phyloP scores from a whole-genome alignment of 2,113 vertebrate genomes.

The Tachysurus fulvidraco region DNA sequence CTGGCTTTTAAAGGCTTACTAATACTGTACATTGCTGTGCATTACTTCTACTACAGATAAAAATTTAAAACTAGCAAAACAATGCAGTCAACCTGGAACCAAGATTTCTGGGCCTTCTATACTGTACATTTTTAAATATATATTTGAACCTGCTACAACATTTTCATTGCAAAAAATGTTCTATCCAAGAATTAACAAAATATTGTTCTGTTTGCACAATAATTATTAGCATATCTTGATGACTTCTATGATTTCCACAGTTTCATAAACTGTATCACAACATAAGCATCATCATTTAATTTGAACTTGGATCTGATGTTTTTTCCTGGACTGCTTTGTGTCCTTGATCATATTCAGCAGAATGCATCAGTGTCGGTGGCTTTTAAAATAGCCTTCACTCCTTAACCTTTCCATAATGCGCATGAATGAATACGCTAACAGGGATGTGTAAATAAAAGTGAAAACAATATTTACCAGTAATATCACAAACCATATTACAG shows the following conservation, averaged over 20 bases:
- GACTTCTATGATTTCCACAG: neutral
- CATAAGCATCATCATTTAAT: neutral
- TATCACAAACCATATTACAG: neutral
- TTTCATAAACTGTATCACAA: neutral
- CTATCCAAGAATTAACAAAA: neutral
- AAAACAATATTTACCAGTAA: neutral
- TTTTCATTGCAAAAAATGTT: neutral
- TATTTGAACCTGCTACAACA: neutral
- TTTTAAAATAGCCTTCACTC: neutral
- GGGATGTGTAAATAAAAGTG: neutral
- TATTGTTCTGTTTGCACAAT: neutral
- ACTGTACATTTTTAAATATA: neutral
- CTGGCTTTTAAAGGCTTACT: neutral
- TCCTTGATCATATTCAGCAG: neutral
- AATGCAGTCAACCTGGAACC: neutral
- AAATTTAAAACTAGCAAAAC: neutral
- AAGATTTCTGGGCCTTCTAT: neutral
- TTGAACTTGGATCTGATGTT: neutral
- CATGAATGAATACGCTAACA: neutral
- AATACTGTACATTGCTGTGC: neutral
- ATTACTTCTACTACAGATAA: neutral
- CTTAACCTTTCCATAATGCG: neutral
- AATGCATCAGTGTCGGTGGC: neutral
- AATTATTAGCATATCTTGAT: neutral
- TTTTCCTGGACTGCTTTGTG: neutral